These are phyloP conservation scores for Mesorhabditis spiculigera DNA, from an alignment of 2,888 invertebrate species.

Conservation along the genomic window DNA sequence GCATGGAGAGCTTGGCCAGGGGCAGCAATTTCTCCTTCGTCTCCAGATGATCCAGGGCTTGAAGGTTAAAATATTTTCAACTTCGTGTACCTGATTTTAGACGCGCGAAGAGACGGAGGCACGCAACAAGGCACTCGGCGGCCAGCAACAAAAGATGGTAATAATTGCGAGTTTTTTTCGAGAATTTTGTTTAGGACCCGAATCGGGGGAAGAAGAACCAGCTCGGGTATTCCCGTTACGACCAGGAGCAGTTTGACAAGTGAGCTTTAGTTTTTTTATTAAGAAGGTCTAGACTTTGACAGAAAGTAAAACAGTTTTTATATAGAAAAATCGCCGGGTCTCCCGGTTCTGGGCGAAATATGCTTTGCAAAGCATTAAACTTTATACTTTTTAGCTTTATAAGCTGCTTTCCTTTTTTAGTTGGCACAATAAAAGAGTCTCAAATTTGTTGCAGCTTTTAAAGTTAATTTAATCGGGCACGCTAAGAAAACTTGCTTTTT, in stretches of 20 bases:
- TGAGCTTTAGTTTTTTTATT: neutral
- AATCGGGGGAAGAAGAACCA: slow-evolving; percentile 14
- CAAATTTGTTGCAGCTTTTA: too few species aligned
- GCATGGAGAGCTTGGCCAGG: slow-evolving; percentile 21
- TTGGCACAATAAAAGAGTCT: too few species aligned
- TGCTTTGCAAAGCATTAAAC: too few species aligned
- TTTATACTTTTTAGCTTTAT: too few species aligned
- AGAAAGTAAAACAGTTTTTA: too few species aligned
- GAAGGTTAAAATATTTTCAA: slow-evolving; percentile 69
- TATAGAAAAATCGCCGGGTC: too few species aligned
- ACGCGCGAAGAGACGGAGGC: slow-evolving; percentile 21
- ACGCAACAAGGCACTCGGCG: slow-evolving; percentile 10
- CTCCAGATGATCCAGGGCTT: slow-evolving; percentile 83
- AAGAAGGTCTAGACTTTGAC: too few species aligned
- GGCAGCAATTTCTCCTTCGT: slow-evolving; percentile 81
- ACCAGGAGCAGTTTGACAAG: slow-evolving; percentile 85
- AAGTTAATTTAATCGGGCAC: too few species aligned
- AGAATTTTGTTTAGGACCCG: neutral
- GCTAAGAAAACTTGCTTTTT: too few species aligned
- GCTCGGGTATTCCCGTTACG: slow-evolving; percentile 85
- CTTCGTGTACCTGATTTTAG: slow-evolving; percentile 14
- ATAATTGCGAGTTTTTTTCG: neutral
- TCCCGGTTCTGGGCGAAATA: too few species aligned
- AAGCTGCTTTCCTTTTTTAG: too few species aligned
- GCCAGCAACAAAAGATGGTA: neutral